Percentiles rank a stretch among this genome's conserved stretches.
These are phyloP conservation scores for Leptogaster cylindrica DNA, from an alignment of 2,888 invertebrate genomes.

Conservation along the genomic window DNA sequence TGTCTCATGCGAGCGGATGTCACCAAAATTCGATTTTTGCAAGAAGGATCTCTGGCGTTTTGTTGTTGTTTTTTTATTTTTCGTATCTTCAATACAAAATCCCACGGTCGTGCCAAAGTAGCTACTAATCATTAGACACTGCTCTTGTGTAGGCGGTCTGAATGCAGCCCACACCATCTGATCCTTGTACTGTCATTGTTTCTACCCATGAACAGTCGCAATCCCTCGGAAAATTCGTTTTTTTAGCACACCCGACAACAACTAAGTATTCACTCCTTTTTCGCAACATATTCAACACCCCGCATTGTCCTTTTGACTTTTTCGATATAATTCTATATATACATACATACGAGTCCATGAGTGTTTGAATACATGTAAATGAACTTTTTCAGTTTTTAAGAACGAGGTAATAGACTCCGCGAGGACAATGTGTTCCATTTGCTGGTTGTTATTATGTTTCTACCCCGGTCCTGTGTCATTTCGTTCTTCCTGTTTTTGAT, in stretches of 20 bases:
- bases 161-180: not conserved
- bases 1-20: not conserved
- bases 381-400: slow-evolving; percentile 16
- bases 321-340: slow-evolving; percentile 27
- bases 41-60: slow-evolving; percentile 16
- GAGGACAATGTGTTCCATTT: slow-evolving; percentile 26
- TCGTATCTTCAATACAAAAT: slow-evolving; percentile 21
- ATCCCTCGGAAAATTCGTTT: too few species aligned
- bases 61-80: too few species aligned
- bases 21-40: slow-evolving; percentile 19
- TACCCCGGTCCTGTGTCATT: not conserved
- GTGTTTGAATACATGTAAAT: slow-evolving; percentile 9
- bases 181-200: slow-evolving; percentile 22
- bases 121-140: slow-evolving; percentile 32
- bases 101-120: slow-evolving; percentile 33
- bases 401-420: slow-evolving; percentile 26
- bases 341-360: too few species aligned
- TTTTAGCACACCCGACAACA: too few species aligned
- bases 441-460: not conserved
- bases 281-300: not conserved
- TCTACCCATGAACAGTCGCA: slow-evolving; percentile 6
- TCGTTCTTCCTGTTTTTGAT: slow-evolving; percentile 28
- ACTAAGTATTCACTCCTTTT: too few species aligned
- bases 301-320: slow-evolving; percentile 1
- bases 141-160: not conserved